Evolutionary conservation across 2,113 vertebrate genomes (phyloP), one percentile per base, ranked within the genome.

Genomic region (Chaetorhynchus papuensis): DNA sequence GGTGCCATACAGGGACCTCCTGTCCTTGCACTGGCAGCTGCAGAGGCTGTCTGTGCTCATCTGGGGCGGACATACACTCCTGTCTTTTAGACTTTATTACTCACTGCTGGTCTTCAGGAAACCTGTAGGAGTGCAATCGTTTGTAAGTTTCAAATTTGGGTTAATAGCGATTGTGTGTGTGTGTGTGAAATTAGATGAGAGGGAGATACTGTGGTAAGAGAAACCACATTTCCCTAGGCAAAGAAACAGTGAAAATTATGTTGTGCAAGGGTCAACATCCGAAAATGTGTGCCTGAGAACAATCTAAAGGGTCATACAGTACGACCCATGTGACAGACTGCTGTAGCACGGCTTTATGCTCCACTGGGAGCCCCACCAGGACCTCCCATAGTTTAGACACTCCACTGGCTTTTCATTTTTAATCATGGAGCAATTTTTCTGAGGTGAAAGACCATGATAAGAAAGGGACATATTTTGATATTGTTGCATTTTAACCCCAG

Each of bases 41-140:
- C 21, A 53, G 74, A 59, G 47, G n/a, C 39, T 1, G 0, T 27
- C n/a, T 30, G 20, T 74, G 35, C 23, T 57, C 28, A 30, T n/a
- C 27, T 23, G 45, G 54, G 30, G 12, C 8, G n/a, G 33, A 30
- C 17, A 56, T 20, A 18, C 13, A 4, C 23, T 72, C 27, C 33
- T n/a, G 13, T 23, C 54, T 84, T 90, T 74, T 24, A 37, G 18
- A 42, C 11, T 56, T 66, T 17, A 4, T 42, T 11, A 2, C n/a
- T 71, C 26, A 44, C 22, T 49, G 31, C 30, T 41, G 35, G 22
- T 50, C 69, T 82, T 78, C 69, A 70, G 69, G 42, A 82, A 87
- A 54, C 10, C 15, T 59, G 28, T 20, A 66, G 74, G 42, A 75
- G 4, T 28, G 54, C 24, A 49, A 4, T 45, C 0, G 0, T 23